These are phyloP conservation scores for Crenichthys baileyi DNA, from an alignment of 2,797 vertebrate species.

Conservation along the genomic window DNA sequence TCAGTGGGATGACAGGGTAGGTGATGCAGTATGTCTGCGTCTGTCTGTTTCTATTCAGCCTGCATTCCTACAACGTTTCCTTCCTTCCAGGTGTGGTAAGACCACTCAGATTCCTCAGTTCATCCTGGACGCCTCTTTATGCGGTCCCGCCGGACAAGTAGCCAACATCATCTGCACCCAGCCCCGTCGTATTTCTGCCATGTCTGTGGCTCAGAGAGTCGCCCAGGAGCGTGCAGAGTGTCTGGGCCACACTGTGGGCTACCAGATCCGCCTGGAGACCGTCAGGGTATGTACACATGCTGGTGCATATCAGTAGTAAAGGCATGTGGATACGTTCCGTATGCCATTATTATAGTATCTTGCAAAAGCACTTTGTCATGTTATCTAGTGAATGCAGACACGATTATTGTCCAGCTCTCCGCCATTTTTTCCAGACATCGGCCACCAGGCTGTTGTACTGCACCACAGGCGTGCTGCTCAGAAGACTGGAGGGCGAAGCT, in stretches of 20 bases:
- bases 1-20: conserved; percentile 99
- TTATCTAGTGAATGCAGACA: neutral
- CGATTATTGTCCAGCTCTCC: neutral
- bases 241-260: conserved; percentile 92
- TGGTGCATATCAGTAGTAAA: neutral
- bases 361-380: neutral
- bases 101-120: conserved; percentile 99
- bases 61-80: neutral
- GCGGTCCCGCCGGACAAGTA: conserved; percentile 80
- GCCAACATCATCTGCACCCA: conserved; percentile 97
- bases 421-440: conserved; percentile 80
- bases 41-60: neutral
- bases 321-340: neutral
- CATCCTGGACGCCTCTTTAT: conserved; percentile 90
- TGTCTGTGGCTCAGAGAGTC: conserved; percentile 93
- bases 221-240: conserved; percentile 92
- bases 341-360: neutral
- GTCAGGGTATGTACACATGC: conserved; percentile 82
- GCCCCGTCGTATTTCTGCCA: conserved; percentile 95
- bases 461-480: conserved; percentile 93
- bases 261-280: conserved; percentile 97
- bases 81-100: conserved; percentile 89
- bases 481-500: conserved; percentile 90
- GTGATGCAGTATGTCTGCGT: conserved; percentile 27
- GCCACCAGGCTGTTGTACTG: conserved; percentile 95